A percentile compares a stretch with the other conserved stretches of the same genome.
Evolutionary conservation across 2,797 vertebrate genomes (phyloP).

Genomic region (Buceros bicornis): DNA sequence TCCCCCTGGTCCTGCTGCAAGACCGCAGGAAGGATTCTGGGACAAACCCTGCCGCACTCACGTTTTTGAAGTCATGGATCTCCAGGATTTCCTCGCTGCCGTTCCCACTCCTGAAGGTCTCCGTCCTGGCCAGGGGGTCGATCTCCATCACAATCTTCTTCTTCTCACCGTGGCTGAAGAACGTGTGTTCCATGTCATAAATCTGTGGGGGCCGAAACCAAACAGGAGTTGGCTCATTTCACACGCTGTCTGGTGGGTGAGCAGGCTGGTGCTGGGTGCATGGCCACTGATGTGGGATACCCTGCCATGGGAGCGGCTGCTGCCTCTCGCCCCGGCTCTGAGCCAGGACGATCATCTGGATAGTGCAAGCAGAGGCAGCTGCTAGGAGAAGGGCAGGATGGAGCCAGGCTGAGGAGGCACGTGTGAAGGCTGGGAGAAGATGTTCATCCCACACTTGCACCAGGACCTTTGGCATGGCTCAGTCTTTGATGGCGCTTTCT

Average conservation of each 20-base stretch:
- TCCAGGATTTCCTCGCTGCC: slow-evolving; percentile 91
- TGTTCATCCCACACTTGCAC: not conserved
- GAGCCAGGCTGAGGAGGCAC: fast-evolving
- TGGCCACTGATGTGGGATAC: not conserved
- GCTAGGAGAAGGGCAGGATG: not conserved
- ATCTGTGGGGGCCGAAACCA: slow-evolving; percentile 78
- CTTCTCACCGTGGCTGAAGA: slow-evolving; percentile 87
- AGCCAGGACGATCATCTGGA: fast-evolving
- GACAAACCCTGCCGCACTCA: slow-evolving; percentile 69
- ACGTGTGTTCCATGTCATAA: slow-evolving; percentile 91
- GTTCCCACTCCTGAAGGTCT: slow-evolving; percentile 91
- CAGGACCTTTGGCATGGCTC: not conserved
- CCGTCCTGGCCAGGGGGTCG: slow-evolving; percentile 84
- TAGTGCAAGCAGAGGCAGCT: not conserved
- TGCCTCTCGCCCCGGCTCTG: fast-evolving
- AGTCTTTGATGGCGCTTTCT: not conserved
- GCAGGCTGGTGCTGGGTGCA: not conserved
- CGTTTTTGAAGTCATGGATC: slow-evolving; percentile 96
- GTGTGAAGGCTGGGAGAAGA: not conserved
- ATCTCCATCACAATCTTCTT: slow-evolving; percentile 93
- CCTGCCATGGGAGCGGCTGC: fast-evolving
- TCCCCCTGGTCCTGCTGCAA: not conserved
- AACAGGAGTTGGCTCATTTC: not conserved
- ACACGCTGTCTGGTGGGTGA: fast-evolving
- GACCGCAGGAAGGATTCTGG: not conserved